Conservation (phyloP, 2,113 vertebrate genomes). For the Hydrolagus affinis region DNA sequence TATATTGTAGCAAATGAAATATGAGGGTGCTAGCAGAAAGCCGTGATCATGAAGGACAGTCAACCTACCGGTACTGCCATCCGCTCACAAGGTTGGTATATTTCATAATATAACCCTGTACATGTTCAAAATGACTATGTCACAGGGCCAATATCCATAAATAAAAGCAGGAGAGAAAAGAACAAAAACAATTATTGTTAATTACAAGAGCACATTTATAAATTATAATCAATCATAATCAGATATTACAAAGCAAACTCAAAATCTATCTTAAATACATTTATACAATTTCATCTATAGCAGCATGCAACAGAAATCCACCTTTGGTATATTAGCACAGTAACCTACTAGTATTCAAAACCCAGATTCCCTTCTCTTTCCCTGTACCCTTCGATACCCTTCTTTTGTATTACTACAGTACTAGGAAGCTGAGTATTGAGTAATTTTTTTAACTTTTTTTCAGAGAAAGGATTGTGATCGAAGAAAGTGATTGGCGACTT, state of each 20-base stretch:
- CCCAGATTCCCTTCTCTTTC: too few relatives aligned
- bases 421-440: too few relatives aligned
- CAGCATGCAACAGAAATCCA: background rate
- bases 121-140: slow-evolving; percentile 81
- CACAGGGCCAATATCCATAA: background rate
- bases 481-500: too few relatives aligned
- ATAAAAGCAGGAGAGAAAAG: background rate
- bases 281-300: background rate
- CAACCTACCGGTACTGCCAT: slow-evolving; percentile 87
- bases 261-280: background rate
- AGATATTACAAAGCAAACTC: background rate
- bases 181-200: background rate
- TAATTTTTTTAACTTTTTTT: too few relatives aligned
- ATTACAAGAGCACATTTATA: background rate
- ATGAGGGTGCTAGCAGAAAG: background rate
- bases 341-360: too few relatives aligned
- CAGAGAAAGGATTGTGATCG: too few relatives aligned
- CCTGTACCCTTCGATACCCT: too few relatives aligned
- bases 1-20: background rate
- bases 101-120: slow-evolving; percentile 91
- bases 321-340: too few relatives aligned
- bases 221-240: background rate
- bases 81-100: slow-evolving; percentile 97
- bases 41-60: background rate
- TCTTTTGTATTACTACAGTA: too few relatives aligned